phyloP scores from a whole-genome alignment of 2,888 invertebrate species.

The Tenthredo notha region DNA sequence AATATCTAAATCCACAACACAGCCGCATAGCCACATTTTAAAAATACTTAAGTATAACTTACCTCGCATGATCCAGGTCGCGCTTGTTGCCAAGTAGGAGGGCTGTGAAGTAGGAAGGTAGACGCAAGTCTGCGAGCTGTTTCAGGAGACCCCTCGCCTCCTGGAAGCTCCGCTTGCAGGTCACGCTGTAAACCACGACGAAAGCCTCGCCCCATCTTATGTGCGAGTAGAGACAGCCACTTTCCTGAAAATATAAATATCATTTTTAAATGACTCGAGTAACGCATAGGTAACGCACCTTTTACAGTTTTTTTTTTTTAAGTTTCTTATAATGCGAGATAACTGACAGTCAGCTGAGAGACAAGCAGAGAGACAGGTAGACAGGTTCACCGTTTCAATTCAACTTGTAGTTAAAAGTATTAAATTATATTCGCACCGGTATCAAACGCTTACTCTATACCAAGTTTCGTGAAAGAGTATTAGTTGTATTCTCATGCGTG shows the following conservation, averaged over 20 bases:
- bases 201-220: constrained; percentile 92
- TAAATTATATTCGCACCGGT: constrained; percentile 31
- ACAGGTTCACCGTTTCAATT: constrained; percentile 50
- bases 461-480: not conserved
- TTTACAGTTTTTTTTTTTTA: not conserved
- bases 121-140: constrained; percentile 85
- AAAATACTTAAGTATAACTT: constrained; percentile 62
- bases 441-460: not conserved
- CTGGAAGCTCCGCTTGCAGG: constrained; percentile 87
- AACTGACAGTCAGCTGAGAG: not conserved
- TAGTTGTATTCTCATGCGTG: not conserved
- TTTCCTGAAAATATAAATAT: constrained; percentile 81
- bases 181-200: constrained; percentile 90
- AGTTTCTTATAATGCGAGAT: not conserved
- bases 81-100: constrained; percentile 90
- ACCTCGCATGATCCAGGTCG: constrained; percentile 90
- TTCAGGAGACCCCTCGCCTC: constrained; percentile 87
- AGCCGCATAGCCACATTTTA: not conserved
- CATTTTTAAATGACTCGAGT: not conserved
- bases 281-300: not conserved
- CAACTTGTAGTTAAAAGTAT: constrained; percentile 1
- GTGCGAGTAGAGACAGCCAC: constrained; percentile 88
- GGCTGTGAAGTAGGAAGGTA: constrained; percentile 88
- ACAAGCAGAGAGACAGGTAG: constrained; percentile 46
- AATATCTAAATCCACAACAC: not conserved